A percentile compares a stretch with the other conserved stretches of the same genome.
Conservation (phyloP, 2,797 vertebrate species). For the Anolis apletophallus region DNA sequence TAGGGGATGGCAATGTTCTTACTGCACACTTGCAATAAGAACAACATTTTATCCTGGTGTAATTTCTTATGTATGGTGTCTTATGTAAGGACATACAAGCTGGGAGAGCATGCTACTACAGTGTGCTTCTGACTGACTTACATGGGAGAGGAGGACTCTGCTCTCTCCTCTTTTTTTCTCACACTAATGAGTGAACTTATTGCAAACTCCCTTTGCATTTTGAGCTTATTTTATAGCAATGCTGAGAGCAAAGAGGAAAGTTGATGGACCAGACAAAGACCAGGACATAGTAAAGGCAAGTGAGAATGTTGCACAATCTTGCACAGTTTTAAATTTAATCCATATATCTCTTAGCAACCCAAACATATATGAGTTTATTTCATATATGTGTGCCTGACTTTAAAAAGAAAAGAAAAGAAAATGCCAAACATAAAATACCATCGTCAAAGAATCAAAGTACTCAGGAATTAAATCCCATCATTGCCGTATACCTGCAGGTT, state of each 20-base stretch:
- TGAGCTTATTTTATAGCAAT: too few relatives aligned
- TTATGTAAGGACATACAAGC: not conserved
- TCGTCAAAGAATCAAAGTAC: constrained; percentile 67
- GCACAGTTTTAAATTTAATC: constrained; percentile 18
- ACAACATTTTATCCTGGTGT: not conserved
- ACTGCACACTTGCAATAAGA: not conserved
- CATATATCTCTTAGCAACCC: constrained; percentile 43
- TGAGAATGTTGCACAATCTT: too few relatives aligned
- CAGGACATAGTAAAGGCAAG: too few relatives aligned
- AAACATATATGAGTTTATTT: constrained; percentile 47
- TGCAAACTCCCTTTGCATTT: too few relatives aligned
- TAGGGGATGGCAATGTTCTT: not conserved
- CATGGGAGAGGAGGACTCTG: too few relatives aligned
- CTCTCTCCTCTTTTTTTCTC: too few relatives aligned
- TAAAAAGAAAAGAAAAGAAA: constrained; percentile 55
- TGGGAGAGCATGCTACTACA: too few relatives aligned
- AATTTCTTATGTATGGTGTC: not conserved
- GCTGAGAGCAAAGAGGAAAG: too few relatives aligned
- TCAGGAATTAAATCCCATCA: constrained; percentile 65
- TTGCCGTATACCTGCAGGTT: constrained; percentile 72
- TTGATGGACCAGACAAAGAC: too few relatives aligned
- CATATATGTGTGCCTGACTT: constrained; percentile 57
- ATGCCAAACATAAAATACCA: constrained; percentile 62
- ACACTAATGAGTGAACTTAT: too few relatives aligned
- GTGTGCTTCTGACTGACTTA: too few relatives aligned